Base-by-base conservation (phyloP, 2,888 invertebrate genomes). In the Ophioninae sp. region DNA sequence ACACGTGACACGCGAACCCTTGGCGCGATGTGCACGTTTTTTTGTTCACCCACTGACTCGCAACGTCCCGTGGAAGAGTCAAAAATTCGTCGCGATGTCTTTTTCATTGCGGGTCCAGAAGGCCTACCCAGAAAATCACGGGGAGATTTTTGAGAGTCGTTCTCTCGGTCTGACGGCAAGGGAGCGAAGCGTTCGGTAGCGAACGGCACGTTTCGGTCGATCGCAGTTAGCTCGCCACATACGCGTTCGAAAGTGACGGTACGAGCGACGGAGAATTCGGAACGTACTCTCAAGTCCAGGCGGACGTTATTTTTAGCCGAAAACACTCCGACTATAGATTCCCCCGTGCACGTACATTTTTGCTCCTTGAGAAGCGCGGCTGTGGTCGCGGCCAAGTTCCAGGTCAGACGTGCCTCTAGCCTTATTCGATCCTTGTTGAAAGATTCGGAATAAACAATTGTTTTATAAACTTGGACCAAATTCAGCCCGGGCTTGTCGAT, bases 321-420 rank as follows among this genome's bases (percentile, higher is more conserved):
- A 50, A 78, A 81, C 59, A 65, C 59, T 77, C 69, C 74, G 59
- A 65, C 69, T 79, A 79, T 82, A 78, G 73, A 78, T 69, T 76
- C 50, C 50, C 59, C 57, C 73, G 70, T 56, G 17, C 30, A 61
- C 57, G 41, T 44, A 44, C 17, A 59, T 65, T 69, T 69, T 86
- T 77, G 81, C 84, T 83, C 81, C 80, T 85, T 83, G 87, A 87
- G 88, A 88, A 87, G 87, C 87, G 80, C 82, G 86, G 85, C 86
- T 87, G 86, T 87, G 86, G 41, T 73, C 41, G 73, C 73, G 73
- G 57, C 80, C 68, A 73, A 83, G 73, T 83, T 79, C 81, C 77
- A 77, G 67, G 70, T 73, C 77, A 44, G 44, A 69, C 76, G 79
- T 64, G 81, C 68, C 77, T 61, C 41, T 23, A 87, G 87, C 88